Evolutionary conservation across 1,140 invertebrate genomes (phyloP).

Genomic region (Orchestia grillus): DNA sequence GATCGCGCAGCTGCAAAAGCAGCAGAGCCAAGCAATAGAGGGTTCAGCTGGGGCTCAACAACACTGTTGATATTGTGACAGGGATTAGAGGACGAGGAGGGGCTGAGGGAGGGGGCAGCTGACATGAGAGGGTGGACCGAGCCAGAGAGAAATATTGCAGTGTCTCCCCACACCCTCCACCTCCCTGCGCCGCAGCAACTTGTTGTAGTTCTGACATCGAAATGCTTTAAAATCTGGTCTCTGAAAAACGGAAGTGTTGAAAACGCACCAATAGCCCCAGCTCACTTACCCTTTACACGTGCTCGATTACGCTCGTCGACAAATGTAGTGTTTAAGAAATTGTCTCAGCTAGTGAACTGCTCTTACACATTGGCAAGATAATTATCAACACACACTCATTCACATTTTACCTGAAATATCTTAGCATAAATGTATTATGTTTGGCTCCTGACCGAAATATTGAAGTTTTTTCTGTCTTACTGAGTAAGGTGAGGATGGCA

Average conservation of each 20-base stretch:
- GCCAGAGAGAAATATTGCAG: slow-evolving; percentile 14
- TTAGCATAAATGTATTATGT: background rate
- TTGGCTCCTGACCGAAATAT: background rate
- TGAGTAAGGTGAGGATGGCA: background rate
- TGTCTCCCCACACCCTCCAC: background rate
- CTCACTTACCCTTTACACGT: background rate
- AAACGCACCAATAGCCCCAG: background rate
- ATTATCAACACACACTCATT: background rate
- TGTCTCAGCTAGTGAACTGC: background rate
- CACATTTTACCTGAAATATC: background rate
- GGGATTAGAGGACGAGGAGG: slow-evolving; percentile 24
- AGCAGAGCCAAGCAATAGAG: background rate
- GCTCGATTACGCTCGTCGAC: background rate
- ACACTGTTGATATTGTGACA: slow-evolving; percentile 49
- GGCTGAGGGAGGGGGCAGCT: background rate
- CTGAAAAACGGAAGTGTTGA: background rate
- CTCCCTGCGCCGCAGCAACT: background rate
- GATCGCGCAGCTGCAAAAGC: background rate
- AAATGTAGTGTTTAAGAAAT: background rate
- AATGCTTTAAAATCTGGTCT: slow-evolving; percentile 24
- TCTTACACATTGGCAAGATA: background rate
- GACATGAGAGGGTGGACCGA: background rate
- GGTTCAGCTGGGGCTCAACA: background rate
- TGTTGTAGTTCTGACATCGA: background rate
- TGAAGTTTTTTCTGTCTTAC: background rate